Percentiles rank a stretch among this genome's conserved stretches.
These are phyloP conservation scores for Turdus rufiventris DNA, from an alignment of 2,113 vertebrate species.

Conservation along the genomic window DNA sequence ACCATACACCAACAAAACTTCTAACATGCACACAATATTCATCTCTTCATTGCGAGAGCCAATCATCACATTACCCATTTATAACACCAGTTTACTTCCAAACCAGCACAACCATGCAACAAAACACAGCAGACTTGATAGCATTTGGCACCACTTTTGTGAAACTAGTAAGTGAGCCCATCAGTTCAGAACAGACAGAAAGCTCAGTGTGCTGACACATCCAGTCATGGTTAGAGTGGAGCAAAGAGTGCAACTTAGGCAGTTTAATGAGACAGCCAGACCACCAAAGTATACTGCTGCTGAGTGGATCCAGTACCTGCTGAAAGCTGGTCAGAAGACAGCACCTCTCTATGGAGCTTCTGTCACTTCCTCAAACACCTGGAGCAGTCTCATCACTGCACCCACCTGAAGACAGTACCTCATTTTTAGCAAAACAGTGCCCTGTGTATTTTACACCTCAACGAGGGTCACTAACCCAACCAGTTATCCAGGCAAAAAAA, in stretches of 20 bases:
- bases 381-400: not conserved
- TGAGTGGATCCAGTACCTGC: not conserved
- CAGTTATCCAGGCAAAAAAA: not conserved
- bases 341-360: not conserved
- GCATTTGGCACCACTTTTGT: not conserved
- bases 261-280: not conserved
- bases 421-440: not conserved
- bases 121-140: not conserved
- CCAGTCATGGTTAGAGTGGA: not conserved
- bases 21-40: not conserved
- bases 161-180: not conserved
- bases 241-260: not conserved
- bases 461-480: not conserved
- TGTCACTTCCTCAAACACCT: not conserved
- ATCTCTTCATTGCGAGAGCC: not conserved
- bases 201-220: not conserved
- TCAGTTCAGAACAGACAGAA: not conserved
- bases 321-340: not conserved
- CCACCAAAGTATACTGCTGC: not conserved
- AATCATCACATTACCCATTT: not conserved
- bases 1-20: not conserved
- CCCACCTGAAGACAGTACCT: not conserved
- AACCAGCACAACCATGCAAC: not conserved
- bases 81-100: not conserved
- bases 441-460: not conserved